Percentiles rank a stretch among this genome's conserved stretches.
Evolutionary conservation across 2,113 vertebrate genomes (phyloP).

Genomic region (Neotoma lepida): DNA sequence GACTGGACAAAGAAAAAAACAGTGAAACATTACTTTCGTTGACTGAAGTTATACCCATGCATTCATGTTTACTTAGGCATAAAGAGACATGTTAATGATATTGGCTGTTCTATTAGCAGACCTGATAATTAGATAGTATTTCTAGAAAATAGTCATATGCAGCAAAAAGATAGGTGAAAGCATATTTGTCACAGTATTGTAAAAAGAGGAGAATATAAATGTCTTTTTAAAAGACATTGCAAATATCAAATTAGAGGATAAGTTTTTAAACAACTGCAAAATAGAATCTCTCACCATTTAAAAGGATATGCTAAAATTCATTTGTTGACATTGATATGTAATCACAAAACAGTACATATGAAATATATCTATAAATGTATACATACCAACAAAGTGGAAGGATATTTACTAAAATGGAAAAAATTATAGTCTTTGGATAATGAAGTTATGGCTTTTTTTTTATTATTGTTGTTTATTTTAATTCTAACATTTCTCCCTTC

Average conservation of each 20-base stretch:
- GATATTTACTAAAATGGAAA: constrained; percentile 51
- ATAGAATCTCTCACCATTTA: constrained; percentile 30
- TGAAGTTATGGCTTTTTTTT: not conserved
- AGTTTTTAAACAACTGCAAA: not conserved
- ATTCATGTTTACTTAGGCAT: not conserved
- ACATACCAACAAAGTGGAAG: not conserved
- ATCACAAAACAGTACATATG: not conserved
- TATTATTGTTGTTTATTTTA: not conserved
- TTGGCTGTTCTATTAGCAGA: not conserved
- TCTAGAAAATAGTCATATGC: not conserved
- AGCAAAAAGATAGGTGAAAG: constrained; percentile 16
- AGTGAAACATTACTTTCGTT: not conserved
- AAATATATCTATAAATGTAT: constrained; percentile 14
- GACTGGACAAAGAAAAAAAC: constrained; percentile 3
- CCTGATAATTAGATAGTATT: not conserved
- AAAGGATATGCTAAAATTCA: constrained; percentile 27
- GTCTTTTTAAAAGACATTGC: not conserved
- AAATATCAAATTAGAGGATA: not conserved
- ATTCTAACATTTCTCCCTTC: not conserved
- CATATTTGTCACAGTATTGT: not conserved
- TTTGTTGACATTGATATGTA: not conserved
- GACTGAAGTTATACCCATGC: not conserved
- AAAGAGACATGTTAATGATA: not conserved
- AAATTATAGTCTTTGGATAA: not conserved
- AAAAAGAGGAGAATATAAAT: constrained; percentile 35